Percentiles rank a stretch among this genome's conserved stretches.
Evolutionary conservation across 30 jellyfish, hydroid and myxozoan species (phyloP).

Genomic region (Cassiopea xamachana): DNA sequence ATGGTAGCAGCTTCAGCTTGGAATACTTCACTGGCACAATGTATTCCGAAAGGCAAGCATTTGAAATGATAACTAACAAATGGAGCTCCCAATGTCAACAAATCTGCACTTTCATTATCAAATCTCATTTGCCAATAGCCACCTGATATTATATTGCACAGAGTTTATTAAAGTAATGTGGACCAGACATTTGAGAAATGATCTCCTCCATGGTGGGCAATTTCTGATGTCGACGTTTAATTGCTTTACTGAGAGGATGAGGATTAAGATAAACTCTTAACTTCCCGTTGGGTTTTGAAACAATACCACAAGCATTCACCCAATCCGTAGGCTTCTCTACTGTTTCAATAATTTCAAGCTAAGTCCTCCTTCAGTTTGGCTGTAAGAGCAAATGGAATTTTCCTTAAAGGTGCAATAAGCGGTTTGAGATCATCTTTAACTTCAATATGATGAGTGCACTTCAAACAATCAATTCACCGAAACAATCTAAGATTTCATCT

Average conservation of each 20-base stretch:
- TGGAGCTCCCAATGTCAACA: constrained; percentile 74
- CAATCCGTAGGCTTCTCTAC: constrained; percentile 82
- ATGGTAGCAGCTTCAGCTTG: constrained; percentile 53
- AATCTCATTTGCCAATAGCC: constrained; percentile 73
- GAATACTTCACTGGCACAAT: constrained; percentile 71
- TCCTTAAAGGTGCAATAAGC: constrained; percentile 35
- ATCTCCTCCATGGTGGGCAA: constrained; percentile 75
- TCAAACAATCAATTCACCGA: constrained; percentile 49
- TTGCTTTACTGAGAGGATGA: constrained; percentile 73
- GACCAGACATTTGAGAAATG: constrained; percentile 81
- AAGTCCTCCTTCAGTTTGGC: constrained; percentile 71
- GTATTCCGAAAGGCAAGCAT: constrained; percentile 85
- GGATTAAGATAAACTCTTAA: constrained; percentile 86
- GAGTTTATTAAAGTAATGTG: constrained; percentile 68
- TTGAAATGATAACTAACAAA: constrained; percentile 75
- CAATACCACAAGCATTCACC: constrained; percentile 70
- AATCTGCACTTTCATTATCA: constrained; percentile 63
- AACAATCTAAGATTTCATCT: constrained; percentile 41
- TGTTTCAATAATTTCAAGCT: constrained; percentile 46
- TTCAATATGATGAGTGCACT: constrained; percentile 43
- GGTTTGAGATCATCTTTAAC: constrained; percentile 31
- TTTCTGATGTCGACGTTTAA: constrained; percentile 70
- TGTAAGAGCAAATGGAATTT: constrained; percentile 73
- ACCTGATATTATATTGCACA: constrained; percentile 39
- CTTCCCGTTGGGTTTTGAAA: constrained; percentile 80